Conservation (phyloP, 2,888 invertebrate genomes). For the Geophilus truncorum region DNA sequence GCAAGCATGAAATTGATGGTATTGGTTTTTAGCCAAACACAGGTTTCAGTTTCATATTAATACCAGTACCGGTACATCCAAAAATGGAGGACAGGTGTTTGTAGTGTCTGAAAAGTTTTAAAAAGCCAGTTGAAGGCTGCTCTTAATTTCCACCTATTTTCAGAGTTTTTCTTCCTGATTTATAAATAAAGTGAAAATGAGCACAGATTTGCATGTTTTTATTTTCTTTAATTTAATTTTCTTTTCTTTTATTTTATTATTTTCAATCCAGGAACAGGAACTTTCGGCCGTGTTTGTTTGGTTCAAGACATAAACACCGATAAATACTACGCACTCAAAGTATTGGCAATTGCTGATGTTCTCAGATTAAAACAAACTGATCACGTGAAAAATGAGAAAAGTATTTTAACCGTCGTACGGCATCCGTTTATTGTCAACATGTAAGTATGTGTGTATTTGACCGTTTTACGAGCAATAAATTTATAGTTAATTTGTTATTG, state of each 20-base stretch:
- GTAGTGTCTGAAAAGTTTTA: not conserved
- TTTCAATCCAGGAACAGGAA: constrained; percentile 65
- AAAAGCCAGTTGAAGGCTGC: not conserved
- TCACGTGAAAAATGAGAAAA: constrained; percentile 96
- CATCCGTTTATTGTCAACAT: constrained; percentile 96
- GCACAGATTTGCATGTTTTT: not conserved
- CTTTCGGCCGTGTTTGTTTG: constrained; percentile 90
- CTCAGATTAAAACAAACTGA: constrained; percentile 93
- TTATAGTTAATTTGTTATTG: not conserved
- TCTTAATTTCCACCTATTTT: not conserved
- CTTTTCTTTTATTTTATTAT: not conserved
- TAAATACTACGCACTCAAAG: constrained; percentile 87
- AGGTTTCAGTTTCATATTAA: too few relatives aligned
- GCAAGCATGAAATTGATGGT: too few relatives aligned
- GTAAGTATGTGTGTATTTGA: constrained; percentile 55
- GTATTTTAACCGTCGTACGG: constrained; percentile 78
- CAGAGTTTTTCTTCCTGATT: not conserved
- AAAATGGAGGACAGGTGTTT: not conserved
- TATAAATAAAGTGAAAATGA: not conserved
- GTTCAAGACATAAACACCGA: constrained; percentile 76
- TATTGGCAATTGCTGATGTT: constrained; percentile 86
- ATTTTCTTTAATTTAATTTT: not conserved
- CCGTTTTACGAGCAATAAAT: not conserved
- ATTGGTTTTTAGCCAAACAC: too few relatives aligned
- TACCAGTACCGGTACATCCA: too few relatives aligned